These are phyloP conservation scores for Acanthiza pusilla DNA, from an alignment of 2,797 vertebrate genomes.

Conservation along the genomic window DNA sequence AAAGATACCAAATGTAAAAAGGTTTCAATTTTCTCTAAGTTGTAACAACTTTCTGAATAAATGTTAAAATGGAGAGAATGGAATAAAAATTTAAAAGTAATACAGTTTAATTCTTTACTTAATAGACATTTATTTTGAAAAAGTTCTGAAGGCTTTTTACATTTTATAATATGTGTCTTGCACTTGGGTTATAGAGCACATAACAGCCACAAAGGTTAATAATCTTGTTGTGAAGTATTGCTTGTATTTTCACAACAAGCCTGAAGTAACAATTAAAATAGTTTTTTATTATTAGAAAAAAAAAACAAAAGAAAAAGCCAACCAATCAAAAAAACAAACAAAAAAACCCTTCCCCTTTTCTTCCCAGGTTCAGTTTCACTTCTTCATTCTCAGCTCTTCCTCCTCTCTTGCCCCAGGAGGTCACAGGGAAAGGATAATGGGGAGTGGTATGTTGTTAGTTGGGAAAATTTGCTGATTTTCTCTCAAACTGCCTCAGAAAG, in stretches of 20 bases:
- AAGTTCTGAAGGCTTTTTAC: neutral
- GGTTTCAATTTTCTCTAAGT: neutral
- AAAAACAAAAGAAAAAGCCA: neutral
- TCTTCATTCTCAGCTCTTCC: neutral
- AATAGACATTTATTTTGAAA: neutral
- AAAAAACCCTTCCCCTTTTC: neutral
- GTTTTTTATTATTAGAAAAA: neutral
- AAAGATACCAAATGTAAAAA: neutral
- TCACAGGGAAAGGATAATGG: neutral
- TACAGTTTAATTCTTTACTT: neutral
- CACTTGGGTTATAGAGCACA: neutral
- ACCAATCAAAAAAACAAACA: neutral
- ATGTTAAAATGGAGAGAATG: neutral
- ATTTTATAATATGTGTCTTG: neutral
- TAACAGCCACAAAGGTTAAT: neutral
- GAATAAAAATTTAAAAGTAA: neutral
- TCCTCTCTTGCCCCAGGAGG: neutral
- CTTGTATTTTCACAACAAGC: neutral
- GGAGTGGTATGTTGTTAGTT: neutral
- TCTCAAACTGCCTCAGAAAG: neutral
- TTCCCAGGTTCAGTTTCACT: neutral
- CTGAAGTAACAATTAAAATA: neutral
- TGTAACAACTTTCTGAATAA: neutral
- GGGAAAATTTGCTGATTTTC: neutral
- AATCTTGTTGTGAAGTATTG: rapidly evolving